phyloP scores from a whole-genome alignment of 1,140 invertebrate species.

The Camponotus floridanus region DNA sequence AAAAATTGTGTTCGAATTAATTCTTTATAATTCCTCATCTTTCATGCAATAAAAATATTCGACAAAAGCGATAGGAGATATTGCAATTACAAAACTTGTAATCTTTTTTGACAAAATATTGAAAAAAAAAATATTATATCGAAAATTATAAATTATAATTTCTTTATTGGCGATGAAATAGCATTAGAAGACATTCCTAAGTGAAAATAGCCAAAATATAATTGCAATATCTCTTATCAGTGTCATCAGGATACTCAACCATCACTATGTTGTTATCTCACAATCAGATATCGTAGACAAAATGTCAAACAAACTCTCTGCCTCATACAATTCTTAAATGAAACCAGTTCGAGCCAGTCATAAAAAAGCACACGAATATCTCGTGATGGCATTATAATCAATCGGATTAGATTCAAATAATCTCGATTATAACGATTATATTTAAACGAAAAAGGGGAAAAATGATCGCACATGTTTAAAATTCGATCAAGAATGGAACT shows the following conservation, averaged over 20 bases:
- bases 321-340: constrained; percentile 52
- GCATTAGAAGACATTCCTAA: neutral
- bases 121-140: neutral
- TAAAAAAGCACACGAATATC: constrained; percentile 61
- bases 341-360: constrained; percentile 67
- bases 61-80: neutral
- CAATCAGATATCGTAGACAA: constrained; percentile 26
- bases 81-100: neutral
- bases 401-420: constrained; percentile 53
- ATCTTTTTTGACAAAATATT: neutral
- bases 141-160: neutral
- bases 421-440: neutral
- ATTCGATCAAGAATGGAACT: neutral
- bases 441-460: neutral
- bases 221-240: neutral
- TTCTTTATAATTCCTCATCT: constrained; percentile 10
- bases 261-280: constrained; percentile 25
- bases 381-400: constrained; percentile 66
- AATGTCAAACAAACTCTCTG: constrained; percentile 25
- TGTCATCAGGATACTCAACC: neutral
- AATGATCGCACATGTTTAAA: constrained; percentile 2
- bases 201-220: neutral
- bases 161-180: neutral
- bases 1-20: constrained; percentile 34
- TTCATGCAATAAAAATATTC: neutral